Percentiles rank a stretch among this genome's conserved stretches.
These are phyloP conservation scores for Caligus rogercresseyi DNA, from an alignment of 1,140 invertebrate genomes.

Conservation along the genomic window DNA sequence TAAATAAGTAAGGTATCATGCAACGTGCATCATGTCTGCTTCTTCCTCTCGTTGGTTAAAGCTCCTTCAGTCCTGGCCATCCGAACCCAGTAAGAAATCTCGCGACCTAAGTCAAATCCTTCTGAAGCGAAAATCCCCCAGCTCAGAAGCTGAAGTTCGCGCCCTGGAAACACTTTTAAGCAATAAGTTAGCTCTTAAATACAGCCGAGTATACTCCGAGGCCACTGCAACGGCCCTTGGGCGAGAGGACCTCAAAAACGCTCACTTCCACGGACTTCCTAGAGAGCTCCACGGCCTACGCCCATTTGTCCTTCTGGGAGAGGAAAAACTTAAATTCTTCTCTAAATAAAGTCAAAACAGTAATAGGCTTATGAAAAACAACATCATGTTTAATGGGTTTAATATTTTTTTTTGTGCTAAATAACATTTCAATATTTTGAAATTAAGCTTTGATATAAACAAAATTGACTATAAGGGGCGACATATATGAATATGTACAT, in stretches of 20 bases:
- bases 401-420: no score
- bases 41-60: neutral
- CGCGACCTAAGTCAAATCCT: neutral
- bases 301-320: neutral
- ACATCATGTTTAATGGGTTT: no score
- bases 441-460: no score
- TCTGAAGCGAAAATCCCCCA: neutral
- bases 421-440: no score
- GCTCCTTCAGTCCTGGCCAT: neutral
- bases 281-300: neutral
- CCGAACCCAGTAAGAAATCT: neutral
- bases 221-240: neutral
- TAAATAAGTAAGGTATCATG: no score
- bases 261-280: neutral
- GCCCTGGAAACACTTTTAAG: neutral
- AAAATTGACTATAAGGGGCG: no score
- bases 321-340: neutral
- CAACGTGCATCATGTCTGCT: no score
- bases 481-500: no score
- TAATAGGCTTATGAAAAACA: no score
- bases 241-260: neutral
- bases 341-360: no score
- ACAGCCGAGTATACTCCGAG: neutral
- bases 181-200: neutral
- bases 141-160: neutral